These are phyloP conservation scores for Himalopsyche japonica DNA, from an alignment of 2,888 invertebrate genomes.

Conservation along the genomic window DNA sequence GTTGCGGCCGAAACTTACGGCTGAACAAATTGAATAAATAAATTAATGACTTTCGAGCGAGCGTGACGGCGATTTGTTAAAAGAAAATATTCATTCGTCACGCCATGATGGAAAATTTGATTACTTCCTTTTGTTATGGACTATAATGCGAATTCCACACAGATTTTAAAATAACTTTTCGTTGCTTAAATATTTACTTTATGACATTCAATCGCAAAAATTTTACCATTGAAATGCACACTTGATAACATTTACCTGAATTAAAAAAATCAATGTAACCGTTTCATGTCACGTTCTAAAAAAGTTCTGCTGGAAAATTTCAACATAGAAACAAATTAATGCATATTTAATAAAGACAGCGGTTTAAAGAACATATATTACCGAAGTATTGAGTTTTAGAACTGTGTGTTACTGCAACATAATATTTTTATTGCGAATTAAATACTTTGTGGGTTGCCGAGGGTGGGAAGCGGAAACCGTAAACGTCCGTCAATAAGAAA, in stretches of 20 bases:
- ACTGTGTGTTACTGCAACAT: neutral
- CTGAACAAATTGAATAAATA: neutral
- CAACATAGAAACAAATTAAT: neutral
- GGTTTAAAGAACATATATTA: neutral
- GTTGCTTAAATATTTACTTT: neutral
- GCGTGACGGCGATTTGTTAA: neutral
- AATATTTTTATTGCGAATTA: neutral
- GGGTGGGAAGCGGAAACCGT: neutral
- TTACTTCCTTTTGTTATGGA: neutral
- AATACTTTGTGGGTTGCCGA: neutral
- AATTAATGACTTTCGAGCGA: neutral
- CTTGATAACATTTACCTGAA: neutral
- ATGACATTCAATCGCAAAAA: neutral
- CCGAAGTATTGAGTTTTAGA: too few relatives aligned
- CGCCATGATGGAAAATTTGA: slow-evolving; percentile 1
- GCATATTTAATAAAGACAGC: neutral
- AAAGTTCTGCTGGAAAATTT: neutral
- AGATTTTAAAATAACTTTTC: neutral
- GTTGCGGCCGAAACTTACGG: neutral
- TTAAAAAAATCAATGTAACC: neutral
- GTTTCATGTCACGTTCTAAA: neutral
- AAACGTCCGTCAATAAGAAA: neutral
- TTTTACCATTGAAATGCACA: neutral
- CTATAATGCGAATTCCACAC: neutral
- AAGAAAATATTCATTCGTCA: neutral